Evolutionary conservation across 2,888 invertebrate species (phyloP).

Genomic region (Sepioteuthis lessoniana): DNA sequence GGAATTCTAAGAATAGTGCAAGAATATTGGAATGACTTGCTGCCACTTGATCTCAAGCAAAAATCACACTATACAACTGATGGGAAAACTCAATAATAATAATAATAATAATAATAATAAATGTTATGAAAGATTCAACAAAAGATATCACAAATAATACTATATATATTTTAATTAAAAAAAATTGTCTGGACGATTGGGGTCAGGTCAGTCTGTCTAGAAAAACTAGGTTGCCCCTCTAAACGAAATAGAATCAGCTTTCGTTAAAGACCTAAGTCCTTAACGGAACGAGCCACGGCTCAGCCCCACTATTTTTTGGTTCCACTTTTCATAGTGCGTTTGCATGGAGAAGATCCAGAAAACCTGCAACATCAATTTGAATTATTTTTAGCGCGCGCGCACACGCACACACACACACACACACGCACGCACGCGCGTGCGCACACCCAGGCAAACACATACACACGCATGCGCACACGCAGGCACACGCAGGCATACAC

Average conservation of each 20-base stretch:
- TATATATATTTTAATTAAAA: too few relatives aligned
- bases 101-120: too few relatives aligned
- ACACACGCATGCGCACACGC: background rate
- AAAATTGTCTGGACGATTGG: background rate
- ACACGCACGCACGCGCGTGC: background rate
- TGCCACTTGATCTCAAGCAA: too few relatives aligned
- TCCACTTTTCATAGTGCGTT: background rate
- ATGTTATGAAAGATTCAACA: background rate
- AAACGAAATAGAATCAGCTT: background rate
- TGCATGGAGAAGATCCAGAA: background rate
- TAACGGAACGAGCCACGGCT: background rate
- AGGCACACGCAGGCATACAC: background rate
- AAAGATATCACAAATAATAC: background rate
- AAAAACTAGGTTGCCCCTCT: background rate
- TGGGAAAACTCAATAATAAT: too few relatives aligned
- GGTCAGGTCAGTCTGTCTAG: background rate
- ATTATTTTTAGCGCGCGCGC: background rate
- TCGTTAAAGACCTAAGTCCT: background rate
- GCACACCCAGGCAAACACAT: background rate
- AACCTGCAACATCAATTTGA: background rate
- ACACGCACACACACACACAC: background rate
- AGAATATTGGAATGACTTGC: too few relatives aligned
- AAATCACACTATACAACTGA: too few relatives aligned
- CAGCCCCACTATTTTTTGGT: background rate
- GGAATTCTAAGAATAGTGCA: too few relatives aligned